Evolutionary conservation across 2,888 invertebrate genomes (phyloP), one percentile per base, ranked within the genome.

Genomic region (Cheiracanthium punctorium): DNA sequence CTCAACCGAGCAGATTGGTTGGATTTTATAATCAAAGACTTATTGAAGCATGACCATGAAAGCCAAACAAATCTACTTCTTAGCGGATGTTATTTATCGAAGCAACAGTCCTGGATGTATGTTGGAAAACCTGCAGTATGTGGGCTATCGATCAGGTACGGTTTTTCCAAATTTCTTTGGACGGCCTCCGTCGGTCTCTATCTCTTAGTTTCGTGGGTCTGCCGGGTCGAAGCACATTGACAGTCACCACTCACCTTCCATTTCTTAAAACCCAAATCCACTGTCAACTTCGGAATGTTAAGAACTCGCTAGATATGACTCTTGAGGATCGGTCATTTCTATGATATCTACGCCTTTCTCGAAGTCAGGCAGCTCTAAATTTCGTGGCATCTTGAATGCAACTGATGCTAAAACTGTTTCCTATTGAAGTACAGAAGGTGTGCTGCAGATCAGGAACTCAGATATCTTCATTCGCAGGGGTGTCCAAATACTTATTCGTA

Each of bases 21-120:
- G 52, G 52, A 52, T 33, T 52, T 70, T 30, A 52, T 70, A 37
- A 70, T 70, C 52, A 70, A 70, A 70, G 70, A 28, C 52, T 70
- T 70, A 52, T 79, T 70, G 37, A 33, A 37, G 79, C 67, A 76
- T 10, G 65, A 37, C 24, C 75, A 65, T 64, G 64, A 32, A 64
- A 64, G 28, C 65, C 28, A 28, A 75, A 8, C 37, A 75, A 5
- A 37, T 64, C 37, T 64, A 28, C 64, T 75, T 64, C 5, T 14
- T 20, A 10, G 10, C 7, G 37, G 64, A 48, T 48, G 2, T 7
- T 48, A 48, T 48, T 48, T 17, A 48, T 48, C 17, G 14, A 48
- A 48, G 14, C 43, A 48, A 48, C 17, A 48, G 10, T 17, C 43
- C 52, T 14, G 32, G 58, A 58, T 73, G 32, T 58, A 2, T 73